Evolutionary conservation across 2,888 invertebrate species (phyloP).

Genomic region (Phrixothrix hirtus): DNA sequence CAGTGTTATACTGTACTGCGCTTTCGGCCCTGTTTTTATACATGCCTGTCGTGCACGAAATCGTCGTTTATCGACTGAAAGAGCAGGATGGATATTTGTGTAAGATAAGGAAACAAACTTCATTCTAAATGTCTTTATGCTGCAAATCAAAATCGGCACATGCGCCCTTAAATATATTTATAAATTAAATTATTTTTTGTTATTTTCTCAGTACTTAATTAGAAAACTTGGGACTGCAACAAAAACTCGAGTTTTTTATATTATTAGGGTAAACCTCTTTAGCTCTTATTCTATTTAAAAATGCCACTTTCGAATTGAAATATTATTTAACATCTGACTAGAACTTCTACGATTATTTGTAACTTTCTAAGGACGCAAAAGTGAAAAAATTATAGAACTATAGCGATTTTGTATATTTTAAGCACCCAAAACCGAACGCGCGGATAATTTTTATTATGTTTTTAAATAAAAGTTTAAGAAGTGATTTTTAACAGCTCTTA

Average conservation of each 20-base stretch:
- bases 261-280: too few relatives aligned
- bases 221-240: too few relatives aligned
- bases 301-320: too few relatives aligned
- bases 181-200: conserved; percentile 40
- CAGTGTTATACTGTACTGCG: conserved; percentile 24
- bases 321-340: too few relatives aligned
- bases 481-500: too few relatives aligned
- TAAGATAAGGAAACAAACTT: conserved; percentile 35
- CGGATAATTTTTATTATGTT: too few relatives aligned
- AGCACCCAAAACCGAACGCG: too few relatives aligned
- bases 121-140: conserved; percentile 33
- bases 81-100: conserved; percentile 27
- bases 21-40: conserved; percentile 35
- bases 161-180: conserved; percentile 27
- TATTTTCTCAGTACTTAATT: conserved; percentile 32
- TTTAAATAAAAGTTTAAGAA: too few relatives aligned
- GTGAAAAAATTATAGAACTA: too few relatives aligned
- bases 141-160: conserved; percentile 20
- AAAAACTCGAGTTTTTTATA: too few relatives aligned
- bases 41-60: conserved; percentile 36
- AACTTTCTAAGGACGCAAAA: conserved; percentile 11
- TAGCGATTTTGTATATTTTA: too few relatives aligned
- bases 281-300: conserved; percentile 2
- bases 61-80: conserved; percentile 41
- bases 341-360: conserved; percentile 19